Percentiles rank a stretch among this genome's conserved stretches.
These are phyloP conservation scores for Arctocebus calabarensis DNA, from an alignment of 2,797 vertebrate species.

Conservation along the genomic window DNA sequence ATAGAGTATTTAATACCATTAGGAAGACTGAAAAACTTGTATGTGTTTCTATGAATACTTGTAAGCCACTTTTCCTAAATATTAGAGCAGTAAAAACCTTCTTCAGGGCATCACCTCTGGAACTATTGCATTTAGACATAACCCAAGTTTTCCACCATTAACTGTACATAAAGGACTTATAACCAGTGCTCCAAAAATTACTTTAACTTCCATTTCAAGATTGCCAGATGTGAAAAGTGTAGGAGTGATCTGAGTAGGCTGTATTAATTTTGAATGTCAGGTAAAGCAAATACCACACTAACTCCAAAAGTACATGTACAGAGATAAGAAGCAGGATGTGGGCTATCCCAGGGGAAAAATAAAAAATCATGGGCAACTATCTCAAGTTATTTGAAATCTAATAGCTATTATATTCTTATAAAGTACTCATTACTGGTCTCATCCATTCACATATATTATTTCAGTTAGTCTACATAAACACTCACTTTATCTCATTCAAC, in stretches of 20 bases:
- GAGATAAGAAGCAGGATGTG: background rate
- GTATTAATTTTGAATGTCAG: background rate
- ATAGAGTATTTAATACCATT: background rate
- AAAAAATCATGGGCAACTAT: background rate
- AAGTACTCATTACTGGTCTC: background rate
- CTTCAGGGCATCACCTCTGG: background rate
- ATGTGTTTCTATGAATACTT: background rate
- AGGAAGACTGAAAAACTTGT: background rate
- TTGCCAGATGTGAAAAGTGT: background rate
- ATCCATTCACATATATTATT: background rate
- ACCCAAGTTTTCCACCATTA: background rate
- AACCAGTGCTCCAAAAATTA: background rate
- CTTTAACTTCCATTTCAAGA: background rate
- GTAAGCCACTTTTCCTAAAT: background rate
- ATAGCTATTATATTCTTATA: background rate
- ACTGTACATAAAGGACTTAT: background rate
- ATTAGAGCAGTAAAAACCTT: background rate
- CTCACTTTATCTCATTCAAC: background rate
- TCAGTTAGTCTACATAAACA: background rate
- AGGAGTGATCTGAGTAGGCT: background rate
- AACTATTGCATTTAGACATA: background rate
- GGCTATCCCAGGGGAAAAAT: background rate
- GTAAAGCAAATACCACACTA: background rate
- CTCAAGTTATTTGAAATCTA: background rate
- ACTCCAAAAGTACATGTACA: background rate